phyloP scores from a whole-genome alignment of 2,888 invertebrate species.

The Folsomia candida region DNA sequence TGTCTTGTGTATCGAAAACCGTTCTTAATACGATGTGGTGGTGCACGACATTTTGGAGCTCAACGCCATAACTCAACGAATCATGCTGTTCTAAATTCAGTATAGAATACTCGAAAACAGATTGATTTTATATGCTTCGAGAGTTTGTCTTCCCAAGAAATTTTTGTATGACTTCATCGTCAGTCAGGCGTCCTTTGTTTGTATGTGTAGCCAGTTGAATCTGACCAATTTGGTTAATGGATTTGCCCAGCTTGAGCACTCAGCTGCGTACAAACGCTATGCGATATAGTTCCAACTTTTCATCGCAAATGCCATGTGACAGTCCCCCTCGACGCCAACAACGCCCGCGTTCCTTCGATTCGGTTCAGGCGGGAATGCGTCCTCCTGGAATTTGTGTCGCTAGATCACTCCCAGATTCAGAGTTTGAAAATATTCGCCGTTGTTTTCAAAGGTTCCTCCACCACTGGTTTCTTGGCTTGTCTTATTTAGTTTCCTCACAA shows the following conservation, averaged over 20 bases:
- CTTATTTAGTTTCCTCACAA: neutral
- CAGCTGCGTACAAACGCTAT: neutral
- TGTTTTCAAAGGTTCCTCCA: conserved; percentile 3
- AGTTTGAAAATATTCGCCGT: neutral
- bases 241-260: conserved; percentile 3
- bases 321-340: neutral
- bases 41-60: too few species aligned
- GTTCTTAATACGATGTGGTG: too few species aligned
- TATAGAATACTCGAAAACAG: too few species aligned
- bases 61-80: too few species aligned
- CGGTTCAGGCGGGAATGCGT: neutral
- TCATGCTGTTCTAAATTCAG: too few species aligned
- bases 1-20: too few species aligned
- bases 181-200: too few species aligned
- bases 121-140: too few species aligned
- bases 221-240: too few species aligned
- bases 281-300: neutral
- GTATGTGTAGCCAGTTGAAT: too few species aligned
- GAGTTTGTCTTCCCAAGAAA: too few species aligned
- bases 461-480: neutral
- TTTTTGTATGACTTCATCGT: too few species aligned
- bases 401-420: neutral
- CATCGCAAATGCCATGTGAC: neutral
- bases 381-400: neutral
- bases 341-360: neutral